Conservation (phyloP, 2,113 vertebrate species). For the Phalacrocorax aristotelis region DNA sequence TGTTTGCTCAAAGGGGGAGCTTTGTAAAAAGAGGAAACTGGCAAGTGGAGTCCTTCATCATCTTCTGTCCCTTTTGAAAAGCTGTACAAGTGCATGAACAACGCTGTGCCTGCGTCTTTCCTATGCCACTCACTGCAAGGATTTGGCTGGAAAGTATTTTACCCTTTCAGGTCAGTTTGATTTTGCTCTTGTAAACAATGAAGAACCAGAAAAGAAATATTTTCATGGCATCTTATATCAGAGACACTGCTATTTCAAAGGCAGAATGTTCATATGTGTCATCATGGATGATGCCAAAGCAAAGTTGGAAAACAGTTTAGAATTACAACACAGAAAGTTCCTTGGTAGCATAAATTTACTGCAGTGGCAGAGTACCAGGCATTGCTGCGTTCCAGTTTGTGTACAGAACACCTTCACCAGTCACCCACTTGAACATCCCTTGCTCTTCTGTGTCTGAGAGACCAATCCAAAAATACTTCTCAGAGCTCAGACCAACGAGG, state of each 20-base stretch:
- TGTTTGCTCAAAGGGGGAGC: background rate
- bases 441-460: constrained; percentile 77
- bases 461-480: constrained; percentile 91
- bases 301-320: background rate
- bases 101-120: background rate
- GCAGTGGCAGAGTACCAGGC: constrained; percentile 80
- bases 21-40: background rate
- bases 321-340: background rate
- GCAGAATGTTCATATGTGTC: background rate
- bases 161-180: background rate
- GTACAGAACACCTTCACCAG: constrained; percentile 75
- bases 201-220: background rate
- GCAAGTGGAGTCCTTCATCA: background rate
- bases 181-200: background rate
- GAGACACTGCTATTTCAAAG: background rate
- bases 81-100: background rate
- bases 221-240: background rate
- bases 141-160: background rate
- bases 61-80: background rate
- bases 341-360: background rate
- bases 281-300: background rate
- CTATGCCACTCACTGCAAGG: background rate
- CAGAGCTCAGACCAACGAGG: constrained; percentile 84
- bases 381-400: constrained; percentile 88
- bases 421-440: constrained; percentile 81